Conservation (phyloP, 23 tunicate genomes). For the Pegea sp. region DNA sequence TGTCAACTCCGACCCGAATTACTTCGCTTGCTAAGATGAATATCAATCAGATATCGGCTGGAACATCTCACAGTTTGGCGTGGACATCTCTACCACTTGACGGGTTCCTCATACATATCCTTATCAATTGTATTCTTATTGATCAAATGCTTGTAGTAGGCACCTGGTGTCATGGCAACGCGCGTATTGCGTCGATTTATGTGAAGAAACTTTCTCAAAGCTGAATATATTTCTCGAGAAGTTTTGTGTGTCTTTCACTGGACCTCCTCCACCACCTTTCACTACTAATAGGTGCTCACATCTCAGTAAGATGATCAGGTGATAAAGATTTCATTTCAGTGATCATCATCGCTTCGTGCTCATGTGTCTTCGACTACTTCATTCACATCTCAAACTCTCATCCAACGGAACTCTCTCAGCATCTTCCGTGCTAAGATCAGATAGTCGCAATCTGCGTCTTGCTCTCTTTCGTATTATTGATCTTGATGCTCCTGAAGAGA, state of each 20-base stretch:
- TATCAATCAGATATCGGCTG: conserved; percentile 93
- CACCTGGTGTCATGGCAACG: conserved; percentile 83
- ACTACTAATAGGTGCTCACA: conserved; percentile 16
- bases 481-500: conserved; percentile 37
- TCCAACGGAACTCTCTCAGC: conserved; percentile 36
- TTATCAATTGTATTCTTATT: background rate
- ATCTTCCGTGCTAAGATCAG: conserved; percentile 33
- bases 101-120: conserved; percentile 9
- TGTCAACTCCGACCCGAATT: conserved; percentile 56
- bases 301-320: background rate
- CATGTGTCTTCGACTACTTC: conserved; percentile 38
- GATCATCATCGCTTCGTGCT: conserved; percentile 74
- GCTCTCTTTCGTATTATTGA: conserved; percentile 67
- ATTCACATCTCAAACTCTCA: conserved; percentile 43
- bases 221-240: conserved; percentile 42
- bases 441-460: conserved; percentile 17
- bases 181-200: conserved; percentile 71
- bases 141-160: conserved; percentile 5
- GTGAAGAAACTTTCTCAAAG: conserved; percentile 33
- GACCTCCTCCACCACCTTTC: conserved; percentile 36
- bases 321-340: no score
- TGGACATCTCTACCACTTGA: conserved; percentile 90
- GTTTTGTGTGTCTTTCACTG: conserved; percentile 36
- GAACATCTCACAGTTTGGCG: conserved; percentile 88
- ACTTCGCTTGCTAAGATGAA: conserved; percentile 23